Base-by-base conservation (phyloP, 2,888 invertebrate species). In the Adelphocoris suturalis region DNA sequence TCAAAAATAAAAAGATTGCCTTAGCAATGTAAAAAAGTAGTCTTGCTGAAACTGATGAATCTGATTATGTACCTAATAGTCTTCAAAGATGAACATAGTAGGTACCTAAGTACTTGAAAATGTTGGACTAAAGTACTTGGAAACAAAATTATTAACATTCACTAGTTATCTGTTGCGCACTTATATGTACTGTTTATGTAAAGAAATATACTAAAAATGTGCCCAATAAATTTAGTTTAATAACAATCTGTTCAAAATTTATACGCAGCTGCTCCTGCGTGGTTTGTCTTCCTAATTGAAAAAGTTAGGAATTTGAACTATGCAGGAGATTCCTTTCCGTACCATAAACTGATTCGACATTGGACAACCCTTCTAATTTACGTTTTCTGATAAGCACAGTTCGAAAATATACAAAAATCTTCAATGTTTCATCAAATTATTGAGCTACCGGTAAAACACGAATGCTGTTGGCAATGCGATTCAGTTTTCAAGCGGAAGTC, bases 191-290 rank as follows among this genome's bases (percentile, higher is more conserved):
- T 88, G 88, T 76, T 87, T 57, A 78, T 82, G 91, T 91, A 91
- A 90, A 90, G 37, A 90, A 90, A 90, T 89, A 85, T 75, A 91
- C 75, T 91, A 90, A 86, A 91, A 92, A 92, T 93, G 93, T 94
- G 94, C 94, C 94, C 94, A 94, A 94, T 94, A 94, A 94, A 94
- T 94, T 94, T 94, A 94, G 94, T 94, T 94, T 93, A 92, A 92
- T 90, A 90, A 27, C 75, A 84, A 47, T 78, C 16, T 78, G 27
- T 80, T 37, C 76, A 27, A 80, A 19, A 75, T 86, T 75, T 75
- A 47, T 86, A 47, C 46, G 16, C 27, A 81, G 37, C 23, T 47
- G 3, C 47, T 9, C 23, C 81, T 23, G 52, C 85, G 47, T 48
- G 68, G 47, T 85, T 46, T 85, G 48, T 85, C 46, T 75, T 84